Evolutionary conservation across 1,140 invertebrate species (phyloP), one percentile per base, ranked within the genome.

Genomic region (Linepithema humile): DNA sequence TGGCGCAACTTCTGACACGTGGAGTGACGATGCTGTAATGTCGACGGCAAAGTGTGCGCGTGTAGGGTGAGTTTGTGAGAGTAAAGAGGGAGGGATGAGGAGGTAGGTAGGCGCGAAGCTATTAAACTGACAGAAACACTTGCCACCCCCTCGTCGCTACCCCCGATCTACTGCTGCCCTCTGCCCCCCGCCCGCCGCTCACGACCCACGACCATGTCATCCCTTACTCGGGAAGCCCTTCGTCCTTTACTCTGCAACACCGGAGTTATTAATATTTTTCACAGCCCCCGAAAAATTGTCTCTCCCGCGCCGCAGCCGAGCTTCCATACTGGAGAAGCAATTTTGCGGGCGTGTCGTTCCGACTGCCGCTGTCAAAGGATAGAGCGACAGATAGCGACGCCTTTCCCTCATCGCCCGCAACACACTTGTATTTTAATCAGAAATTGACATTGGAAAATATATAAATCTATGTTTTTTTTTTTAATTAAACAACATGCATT

Each of bases 71-170:
- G 84, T 72, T 87, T 62, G 74, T 78, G 75, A 67, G 53, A 83
- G 62, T 45, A 83, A 84, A 70, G 74, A 57, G 74, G 80, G 83
- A 74, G 62, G 82, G 65, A 67, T 74, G 73, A 35, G 55, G 40
- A 73, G 78, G 86, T 65, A 80, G 64, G 70, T 60, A 82, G 88
- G 88, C 90, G 93, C 92, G 92, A 94, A 94, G 93, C 94, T 94
- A 94, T 94, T 94, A 94, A 94, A 94, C 94, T 94, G 94, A 94
- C 94, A 94, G 94, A 94, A 94, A 94, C 94, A 94, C 94, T 94
- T 94, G 94, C 94, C 94, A 94, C 91, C 93, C 93, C 92, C 91
- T 89, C 88, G 86, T 86, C 74, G 78, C 86, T 60, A 26, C 82
- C 62, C 35, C 67, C 85, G 64, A 48, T 89, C 78, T 88, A 87